Base-by-base conservation (phyloP, 2,797 vertebrate species). In the Podarcis lilfordi region DNA sequence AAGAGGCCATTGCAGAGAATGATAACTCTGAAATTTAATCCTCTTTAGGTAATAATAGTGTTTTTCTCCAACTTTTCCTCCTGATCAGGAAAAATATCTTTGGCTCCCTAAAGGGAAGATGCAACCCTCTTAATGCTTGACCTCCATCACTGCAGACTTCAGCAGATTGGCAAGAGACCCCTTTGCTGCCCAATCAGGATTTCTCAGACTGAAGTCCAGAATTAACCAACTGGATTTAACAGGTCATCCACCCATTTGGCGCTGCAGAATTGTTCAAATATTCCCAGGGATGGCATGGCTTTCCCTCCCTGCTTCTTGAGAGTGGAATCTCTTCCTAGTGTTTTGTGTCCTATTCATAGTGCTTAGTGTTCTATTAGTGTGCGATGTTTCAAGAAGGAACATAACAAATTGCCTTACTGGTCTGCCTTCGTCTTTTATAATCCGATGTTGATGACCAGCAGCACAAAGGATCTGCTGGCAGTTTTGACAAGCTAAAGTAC, bases 21-120 rank as follows among this genome's bases (percentile, higher is more conserved):
- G 32, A 43, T 66, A 66, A 50, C 83, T 92, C 76, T 88, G 64
- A 76, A 90, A 91, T 93, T 86, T 87, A 71, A 89, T 88, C 82
- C 76, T 64, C 35, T 80, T 88, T 69, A 84, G 37, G 78, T 85
- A 88, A 81, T 81, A 85, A 85, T 69, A 80, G n/a, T 68, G 55
- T 88, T 92, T 87, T 82, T 66, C 82, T 90, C 61, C 81, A 89
- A 88, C 88, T 87, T 92, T 79, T 86, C 69, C 82, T 86, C 75
- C 40, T 37, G 76, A 79, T 92, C 55, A 2, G 86, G 35, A 72
- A 77, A 91, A 85, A 77, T 69, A 13, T 81, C 8, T 88, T 59
- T 45, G 43, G 10, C 64, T 89, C 43, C 85, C 83, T 86, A 23
- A 35, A 86, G 86, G 40, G 72, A 86, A 13, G n/a, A 69, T 3